Evolutionary conservation across 2,888 invertebrate genomes (phyloP).

Genomic region (Oscheius sp.): DNA sequence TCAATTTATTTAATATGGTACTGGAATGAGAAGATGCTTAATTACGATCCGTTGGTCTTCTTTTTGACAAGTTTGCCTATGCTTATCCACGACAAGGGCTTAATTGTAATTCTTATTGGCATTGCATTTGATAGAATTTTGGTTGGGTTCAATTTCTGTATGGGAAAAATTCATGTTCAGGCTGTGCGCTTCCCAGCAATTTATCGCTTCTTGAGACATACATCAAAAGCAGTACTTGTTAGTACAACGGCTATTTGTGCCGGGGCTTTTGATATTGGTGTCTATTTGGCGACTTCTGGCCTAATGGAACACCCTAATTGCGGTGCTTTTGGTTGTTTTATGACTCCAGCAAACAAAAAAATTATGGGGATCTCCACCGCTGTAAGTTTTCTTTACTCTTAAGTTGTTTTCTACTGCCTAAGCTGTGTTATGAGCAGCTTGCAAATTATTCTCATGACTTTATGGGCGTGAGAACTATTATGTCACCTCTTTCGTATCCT

Average conservation of each 20-base stretch:
- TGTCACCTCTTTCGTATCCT: no score
- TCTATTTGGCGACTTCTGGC: no score
- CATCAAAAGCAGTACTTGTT: not conserved
- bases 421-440: no score
- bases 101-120: not conserved
- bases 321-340: not conserved
- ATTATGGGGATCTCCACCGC: not conserved
- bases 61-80: not conserved
- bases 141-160: not conserved
- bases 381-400: no score
- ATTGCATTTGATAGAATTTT: not conserved
- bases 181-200: not conserved
- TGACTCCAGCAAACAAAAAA: not conserved
- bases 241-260: not conserved
- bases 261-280: not conserved
- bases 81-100: not conserved
- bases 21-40: not conserved
- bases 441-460: no score
- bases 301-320: not conserved
- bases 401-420: no score
- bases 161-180: not conserved
- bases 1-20: not conserved
- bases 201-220: not conserved
- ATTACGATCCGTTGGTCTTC: not conserved
- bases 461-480: no score